Conservation (phyloP, 2,888 invertebrate species). For the Cancer borealis region DNA sequence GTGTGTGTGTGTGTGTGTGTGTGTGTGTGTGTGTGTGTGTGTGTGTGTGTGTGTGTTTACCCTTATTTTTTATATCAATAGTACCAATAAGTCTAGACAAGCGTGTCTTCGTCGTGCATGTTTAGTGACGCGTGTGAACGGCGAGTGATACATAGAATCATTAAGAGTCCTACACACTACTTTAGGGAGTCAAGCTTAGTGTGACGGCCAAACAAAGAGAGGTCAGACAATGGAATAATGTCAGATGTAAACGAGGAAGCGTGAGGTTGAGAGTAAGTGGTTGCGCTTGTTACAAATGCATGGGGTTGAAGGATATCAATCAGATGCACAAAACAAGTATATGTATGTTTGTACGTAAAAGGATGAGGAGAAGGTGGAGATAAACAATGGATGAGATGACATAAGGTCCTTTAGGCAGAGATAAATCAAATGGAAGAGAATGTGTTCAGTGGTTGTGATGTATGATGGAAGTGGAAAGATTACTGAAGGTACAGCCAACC, state of each 20-base stretch:
- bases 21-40: conserved; percentile 45
- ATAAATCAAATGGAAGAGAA: neutral
- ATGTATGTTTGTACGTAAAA: no score
- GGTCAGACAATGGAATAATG: neutral
- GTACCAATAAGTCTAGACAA: neutral
- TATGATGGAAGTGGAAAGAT: neutral
- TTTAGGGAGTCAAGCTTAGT: no score
- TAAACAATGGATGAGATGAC: no score
- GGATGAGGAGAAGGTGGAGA: no score
- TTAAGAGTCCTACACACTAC: no score
- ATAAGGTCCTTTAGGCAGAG: neutral
- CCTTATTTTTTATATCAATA: neutral
- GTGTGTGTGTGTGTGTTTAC: conserved; percentile 5
- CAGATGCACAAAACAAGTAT: no score
- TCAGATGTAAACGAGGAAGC: neutral
- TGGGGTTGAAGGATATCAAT: no score
- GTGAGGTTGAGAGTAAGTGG: neutral
- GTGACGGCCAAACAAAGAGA: no score
- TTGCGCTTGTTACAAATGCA: neutral
- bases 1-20: conserved; percentile 49
- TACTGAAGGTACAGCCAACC: no score
- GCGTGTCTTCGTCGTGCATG: neutral
- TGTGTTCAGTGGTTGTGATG: neutral
- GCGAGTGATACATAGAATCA: no score
- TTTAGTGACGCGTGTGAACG: neutral